phyloP scores from a whole-genome alignment of 2,888 invertebrate genomes.

The Scaptomyza parva region DNA sequence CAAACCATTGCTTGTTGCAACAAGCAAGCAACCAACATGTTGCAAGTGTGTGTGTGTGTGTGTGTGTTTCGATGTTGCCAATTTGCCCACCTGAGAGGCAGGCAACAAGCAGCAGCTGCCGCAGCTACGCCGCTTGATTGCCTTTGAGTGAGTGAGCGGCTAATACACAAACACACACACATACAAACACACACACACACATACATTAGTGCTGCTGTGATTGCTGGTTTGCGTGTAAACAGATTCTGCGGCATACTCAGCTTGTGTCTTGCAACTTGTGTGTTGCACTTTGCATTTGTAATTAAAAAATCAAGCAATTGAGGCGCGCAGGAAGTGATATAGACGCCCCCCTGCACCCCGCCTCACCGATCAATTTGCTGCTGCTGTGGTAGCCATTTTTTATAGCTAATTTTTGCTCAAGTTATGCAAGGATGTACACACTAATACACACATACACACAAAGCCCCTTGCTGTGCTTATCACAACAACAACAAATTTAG shows the following conservation, averaged over 20 bases:
- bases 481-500: slow-evolving; percentile 64
- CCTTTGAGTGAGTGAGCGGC: slow-evolving; percentile 50
- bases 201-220: slow-evolving; percentile 37
- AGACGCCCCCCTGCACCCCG: slow-evolving; percentile 2
- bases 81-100: slow-evolving; percentile 72
- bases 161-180: slow-evolving; percentile 30
- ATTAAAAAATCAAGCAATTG: slow-evolving; percentile 79
- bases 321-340: slow-evolving; percentile 70
- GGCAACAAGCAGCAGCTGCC: slow-evolving; percentile 38
- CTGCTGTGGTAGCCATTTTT: slow-evolving; percentile 49
- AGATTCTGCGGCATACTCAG: slow-evolving; percentile 52
- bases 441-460: neutral
- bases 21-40: neutral
- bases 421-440: slow-evolving; percentile 69
- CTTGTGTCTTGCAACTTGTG: slow-evolving; percentile 14
- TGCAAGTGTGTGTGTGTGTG: neutral
- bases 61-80: slow-evolving; percentile 30
- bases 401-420: slow-evolving; percentile 26
- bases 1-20: slow-evolving; percentile 59
- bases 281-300: slow-evolving; percentile 75
- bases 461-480: slow-evolving; percentile 54
- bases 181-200: slow-evolving; percentile 29
- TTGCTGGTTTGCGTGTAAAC: slow-evolving; percentile 76
- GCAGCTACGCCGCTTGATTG: slow-evolving; percentile 64
- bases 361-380: neutral